Percentiles rank a stretch among this genome's conserved stretches.
Evolutionary conservation across 1,140 invertebrate species (phyloP).

Genomic region (Idris sp.): DNA sequence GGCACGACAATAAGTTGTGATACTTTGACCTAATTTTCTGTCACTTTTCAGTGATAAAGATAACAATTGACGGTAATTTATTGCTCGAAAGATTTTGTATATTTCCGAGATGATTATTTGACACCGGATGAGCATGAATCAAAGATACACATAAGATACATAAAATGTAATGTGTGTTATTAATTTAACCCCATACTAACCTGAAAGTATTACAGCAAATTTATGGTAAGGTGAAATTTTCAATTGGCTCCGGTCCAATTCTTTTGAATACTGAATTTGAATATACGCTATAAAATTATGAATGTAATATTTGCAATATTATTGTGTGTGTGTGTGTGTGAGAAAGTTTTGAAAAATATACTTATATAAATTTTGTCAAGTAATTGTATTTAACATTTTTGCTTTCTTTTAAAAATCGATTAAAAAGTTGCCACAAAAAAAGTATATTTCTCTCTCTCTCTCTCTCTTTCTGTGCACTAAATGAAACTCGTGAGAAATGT

Average conservation of each 20-base stretch:
- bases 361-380: neutral
- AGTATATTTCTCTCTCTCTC: too few relatives aligned
- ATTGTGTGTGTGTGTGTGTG: neutral
- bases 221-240: conserved; percentile 46
- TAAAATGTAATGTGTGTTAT: conserved; percentile 42
- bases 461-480: too few relatives aligned
- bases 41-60: conserved; percentile 16
- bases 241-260: conserved; percentile 48
- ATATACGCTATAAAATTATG: conserved; percentile 46
- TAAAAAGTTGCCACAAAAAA: too few relatives aligned
- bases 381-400: too few relatives aligned
- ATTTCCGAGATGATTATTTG: conserved; percentile 21
- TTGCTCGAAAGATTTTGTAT: conserved; percentile 9
- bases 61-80: conserved; percentile 1
- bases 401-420: too few relatives aligned
- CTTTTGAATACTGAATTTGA: conserved; percentile 41
- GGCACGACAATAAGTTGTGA: conserved; percentile 25
- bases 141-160: conserved; percentile 11
- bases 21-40: conserved; percentile 18
- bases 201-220: conserved; percentile 37
- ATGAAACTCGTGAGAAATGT: conserved; percentile 7
- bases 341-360: neutral
- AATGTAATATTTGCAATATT: conserved; percentile 40
- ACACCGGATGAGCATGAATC: conserved; percentile 16
- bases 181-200: conserved; percentile 34